These are phyloP conservation scores for Aurelia coerulea DNA, from an alignment of 30 jellyfish, hydroid and myxozoan genomes.

Conservation along the genomic window DNA sequence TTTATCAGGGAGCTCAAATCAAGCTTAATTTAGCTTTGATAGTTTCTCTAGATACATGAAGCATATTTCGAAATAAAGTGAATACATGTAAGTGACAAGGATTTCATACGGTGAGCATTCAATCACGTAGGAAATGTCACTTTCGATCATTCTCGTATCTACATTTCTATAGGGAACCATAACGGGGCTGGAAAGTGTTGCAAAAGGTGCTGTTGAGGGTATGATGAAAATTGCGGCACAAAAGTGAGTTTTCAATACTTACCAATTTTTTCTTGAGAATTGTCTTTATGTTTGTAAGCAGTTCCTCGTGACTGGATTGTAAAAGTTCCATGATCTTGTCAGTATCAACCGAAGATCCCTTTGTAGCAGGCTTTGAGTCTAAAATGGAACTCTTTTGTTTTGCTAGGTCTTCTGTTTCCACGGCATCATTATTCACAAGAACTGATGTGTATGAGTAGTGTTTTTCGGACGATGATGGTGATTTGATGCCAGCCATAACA, in stretches of 20 bases:
- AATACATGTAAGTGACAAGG: no score
- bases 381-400: not conserved
- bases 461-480: constrained; percentile 28
- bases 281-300: constrained; percentile 27
- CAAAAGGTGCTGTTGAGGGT: not conserved
- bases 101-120: no score
- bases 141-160: no score
- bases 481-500: constrained; percentile 14
- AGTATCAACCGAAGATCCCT: constrained; percentile 9
- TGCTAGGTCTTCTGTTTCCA: not conserved
- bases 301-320: constrained; percentile 47
- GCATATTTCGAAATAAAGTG: no score
- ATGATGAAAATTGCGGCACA: not conserved
- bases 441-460: constrained; percentile 21
- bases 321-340: constrained; percentile 38
- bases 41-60: no score
- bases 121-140: no score
- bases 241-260: not conserved
- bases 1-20: no score
- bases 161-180: no score
- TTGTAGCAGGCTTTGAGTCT: not conserved
- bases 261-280: constrained; percentile 48
- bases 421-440: constrained; percentile 41
- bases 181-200: no score
- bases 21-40: no score